phyloP scores from a whole-genome alignment of 2,113 vertebrate species.

The Pycnonotus jocosus region DNA sequence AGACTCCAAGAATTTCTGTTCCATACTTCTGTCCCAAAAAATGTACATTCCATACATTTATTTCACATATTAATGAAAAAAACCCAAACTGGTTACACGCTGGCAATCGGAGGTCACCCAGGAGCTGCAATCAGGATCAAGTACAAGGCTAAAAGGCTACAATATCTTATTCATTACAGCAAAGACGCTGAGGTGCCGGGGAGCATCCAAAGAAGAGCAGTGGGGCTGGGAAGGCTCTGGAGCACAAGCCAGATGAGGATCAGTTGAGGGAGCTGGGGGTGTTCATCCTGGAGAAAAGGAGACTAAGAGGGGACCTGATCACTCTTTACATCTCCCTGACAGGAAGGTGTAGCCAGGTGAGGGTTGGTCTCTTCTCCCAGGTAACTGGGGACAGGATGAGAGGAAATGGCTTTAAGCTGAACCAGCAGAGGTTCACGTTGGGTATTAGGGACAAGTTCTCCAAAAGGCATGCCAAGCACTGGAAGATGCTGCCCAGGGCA shows the following conservation, averaged over 20 bases:
- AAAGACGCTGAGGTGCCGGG: not conserved
- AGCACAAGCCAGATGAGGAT: not conserved
- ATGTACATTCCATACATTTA: not conserved
- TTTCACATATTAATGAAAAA: not conserved
- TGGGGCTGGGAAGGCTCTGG: rapidly evolving
- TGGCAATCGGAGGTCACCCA: not conserved
- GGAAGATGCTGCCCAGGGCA: not conserved
- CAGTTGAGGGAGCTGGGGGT: rapidly evolving
- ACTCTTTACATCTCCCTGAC: not conserved
- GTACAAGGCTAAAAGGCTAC: not conserved
- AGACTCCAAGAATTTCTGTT: not conserved
- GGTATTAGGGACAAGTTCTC: not conserved
- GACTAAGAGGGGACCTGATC: not conserved
- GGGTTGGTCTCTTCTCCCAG: not conserved
- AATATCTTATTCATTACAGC: not conserved
- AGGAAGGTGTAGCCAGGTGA: rapidly evolving
- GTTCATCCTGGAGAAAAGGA: not conserved
- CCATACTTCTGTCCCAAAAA: not conserved
- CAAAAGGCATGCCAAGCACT: not conserved
- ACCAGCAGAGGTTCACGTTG: not conserved
- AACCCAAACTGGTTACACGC: not conserved
- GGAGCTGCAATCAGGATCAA: not conserved
- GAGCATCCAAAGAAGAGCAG: not conserved
- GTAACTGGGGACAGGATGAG: not conserved
- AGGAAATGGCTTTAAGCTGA: not conserved